Conservation (phyloP, 2,888 invertebrate genomes). For the Nemoura dubitans region DNA sequence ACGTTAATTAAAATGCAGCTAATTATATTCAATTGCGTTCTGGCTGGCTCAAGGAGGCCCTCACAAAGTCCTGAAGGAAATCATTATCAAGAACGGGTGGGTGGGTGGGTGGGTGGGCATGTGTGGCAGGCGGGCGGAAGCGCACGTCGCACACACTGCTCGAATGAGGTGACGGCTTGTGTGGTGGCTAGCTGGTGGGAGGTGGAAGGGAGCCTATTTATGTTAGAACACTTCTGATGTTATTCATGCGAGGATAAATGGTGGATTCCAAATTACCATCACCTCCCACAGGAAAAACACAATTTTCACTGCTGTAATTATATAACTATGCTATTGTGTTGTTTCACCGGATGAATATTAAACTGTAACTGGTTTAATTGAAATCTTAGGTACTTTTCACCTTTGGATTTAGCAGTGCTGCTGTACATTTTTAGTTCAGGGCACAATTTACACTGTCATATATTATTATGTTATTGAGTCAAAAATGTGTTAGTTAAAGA, state of each 20-base stretch:
- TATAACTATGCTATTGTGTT: conserved; percentile 7
- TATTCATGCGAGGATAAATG: conserved; percentile 22
- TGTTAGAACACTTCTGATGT: not conserved
- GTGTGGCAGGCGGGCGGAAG: not conserved
- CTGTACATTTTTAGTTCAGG: not conserved
- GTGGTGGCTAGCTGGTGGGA: not conserved
- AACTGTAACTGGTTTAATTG: not conserved
- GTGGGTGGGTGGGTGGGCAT: not conserved
- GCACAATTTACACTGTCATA: too few species aligned
- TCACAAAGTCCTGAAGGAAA: not conserved
- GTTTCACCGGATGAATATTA: not conserved
- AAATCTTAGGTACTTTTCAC: not conserved
- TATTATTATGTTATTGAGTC: too few species aligned
- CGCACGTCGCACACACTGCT: not conserved
- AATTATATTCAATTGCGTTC: not conserved
- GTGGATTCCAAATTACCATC: conserved; percentile 33
- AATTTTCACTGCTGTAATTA: conserved; percentile 36
- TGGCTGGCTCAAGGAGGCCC: not conserved
- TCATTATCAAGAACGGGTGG: not conserved
- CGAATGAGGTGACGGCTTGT: not conserved
- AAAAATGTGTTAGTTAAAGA: too few species aligned
- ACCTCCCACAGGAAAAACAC: conserved; percentile 37
- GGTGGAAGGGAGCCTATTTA: conserved; percentile 5
- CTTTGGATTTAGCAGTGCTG: not conserved
- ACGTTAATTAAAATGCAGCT: not conserved